Base-by-base conservation (phyloP, 2,113 vertebrate species). In the Mixornis gularis region DNA sequence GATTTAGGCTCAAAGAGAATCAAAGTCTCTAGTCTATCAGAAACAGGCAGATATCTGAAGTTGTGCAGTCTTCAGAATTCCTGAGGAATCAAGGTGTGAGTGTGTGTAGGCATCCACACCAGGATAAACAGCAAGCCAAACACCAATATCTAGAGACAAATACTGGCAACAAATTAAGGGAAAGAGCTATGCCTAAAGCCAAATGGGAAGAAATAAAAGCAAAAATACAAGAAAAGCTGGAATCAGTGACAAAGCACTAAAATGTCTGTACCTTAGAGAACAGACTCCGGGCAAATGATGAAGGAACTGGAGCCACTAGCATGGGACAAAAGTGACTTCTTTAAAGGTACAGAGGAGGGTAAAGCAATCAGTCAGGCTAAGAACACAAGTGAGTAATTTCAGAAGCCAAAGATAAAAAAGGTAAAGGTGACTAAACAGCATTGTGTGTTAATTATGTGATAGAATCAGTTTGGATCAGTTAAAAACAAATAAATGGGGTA, bases 361-460 rank as follows among this genome's bases (percentile, higher is more conserved):
- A 62, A 49, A 73, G 24, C 59, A 91, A 96, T 91, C 79, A 87
- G 27, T 94, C 71, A 82, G 29, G 12, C 38, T 62, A 55, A 79
- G 51, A 87, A 92, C 10, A 76, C 8, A 53, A 29, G 38, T 79
- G 41, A 92, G 18, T 46, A 82, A 89, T 79, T 87, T 77, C 71
- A 76, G 24, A 59, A 87, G 20, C 21, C 55, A 72, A 62, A 94
- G 94, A 91, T 82, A 94, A 89, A 87, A 87, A 91, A 49, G 44
- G 22, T 53, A 78, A 85, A 93, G 78, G 73, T 92, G 84, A 87
- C 70, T 82, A 81, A 87, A 79, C 12, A 91, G 66, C 32, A 65
- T 10, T 52, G 49, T 76, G 48, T 85, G 58, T 65, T 93, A 95
- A 94, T 96, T 92, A 87, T 69, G 78, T 49, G 70, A 91, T 79